These are phyloP conservation scores for Peucedramus taeniatus DNA, from an alignment of 2,113 vertebrate species.

Conservation along the genomic window DNA sequence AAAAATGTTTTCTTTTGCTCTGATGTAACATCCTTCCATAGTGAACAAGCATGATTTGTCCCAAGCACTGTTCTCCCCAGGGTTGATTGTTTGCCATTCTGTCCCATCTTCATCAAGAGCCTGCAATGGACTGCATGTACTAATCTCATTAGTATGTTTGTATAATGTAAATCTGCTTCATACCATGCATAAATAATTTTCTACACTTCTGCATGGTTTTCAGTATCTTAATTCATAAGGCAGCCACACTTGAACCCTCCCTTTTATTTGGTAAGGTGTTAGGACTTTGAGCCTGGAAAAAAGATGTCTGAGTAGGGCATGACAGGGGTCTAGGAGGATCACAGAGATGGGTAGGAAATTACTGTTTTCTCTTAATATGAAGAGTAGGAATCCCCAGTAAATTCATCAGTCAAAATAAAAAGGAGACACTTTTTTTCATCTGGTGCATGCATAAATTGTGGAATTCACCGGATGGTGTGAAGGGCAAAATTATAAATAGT, in stretches of 20 bases:
- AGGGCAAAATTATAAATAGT: constrained; percentile 22
- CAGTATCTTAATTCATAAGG: neutral
- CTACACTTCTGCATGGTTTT: neutral
- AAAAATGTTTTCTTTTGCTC: neutral
- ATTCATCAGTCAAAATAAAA: neutral
- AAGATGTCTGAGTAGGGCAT: neutral
- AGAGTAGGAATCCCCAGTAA: neutral
- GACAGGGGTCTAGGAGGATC: neutral
- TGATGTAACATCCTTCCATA: neutral
- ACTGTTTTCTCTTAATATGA: neutral
- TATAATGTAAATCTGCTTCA: neutral
- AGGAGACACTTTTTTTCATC: neutral
- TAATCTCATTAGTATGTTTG: neutral
- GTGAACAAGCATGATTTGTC: neutral
- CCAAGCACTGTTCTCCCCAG: neutral
- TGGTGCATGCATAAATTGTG: neutral
- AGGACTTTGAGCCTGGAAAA: neutral
- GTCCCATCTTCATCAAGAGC: neutral
- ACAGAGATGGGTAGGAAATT: neutral
- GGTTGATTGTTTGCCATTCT: neutral
- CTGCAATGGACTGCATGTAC: neutral
- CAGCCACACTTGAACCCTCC: neutral
- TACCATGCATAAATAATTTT: neutral
- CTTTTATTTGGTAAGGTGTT: neutral
- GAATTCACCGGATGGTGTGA: neutral